Conservation (phyloP, 2,888 invertebrate genomes). For the Tolmerus cingulatus region DNA sequence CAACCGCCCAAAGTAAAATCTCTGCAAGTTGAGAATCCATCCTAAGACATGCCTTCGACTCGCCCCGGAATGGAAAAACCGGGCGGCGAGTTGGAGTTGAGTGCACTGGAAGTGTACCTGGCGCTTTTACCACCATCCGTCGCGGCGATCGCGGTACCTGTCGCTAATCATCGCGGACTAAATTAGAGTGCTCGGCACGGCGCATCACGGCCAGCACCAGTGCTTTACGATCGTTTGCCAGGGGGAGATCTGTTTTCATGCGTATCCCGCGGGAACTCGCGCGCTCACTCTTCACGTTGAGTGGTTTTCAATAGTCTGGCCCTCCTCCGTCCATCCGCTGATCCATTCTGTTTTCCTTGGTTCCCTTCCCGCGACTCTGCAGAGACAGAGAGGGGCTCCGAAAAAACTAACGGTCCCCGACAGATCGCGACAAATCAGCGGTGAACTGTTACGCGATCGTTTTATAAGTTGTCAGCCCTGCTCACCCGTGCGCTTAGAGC, state of each 20-base stretch:
- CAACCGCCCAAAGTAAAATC: background rate
- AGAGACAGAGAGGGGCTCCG: background rate
- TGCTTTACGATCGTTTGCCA: background rate
- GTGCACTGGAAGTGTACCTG: background rate
- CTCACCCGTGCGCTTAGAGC: too few species aligned
- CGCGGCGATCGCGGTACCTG: background rate
- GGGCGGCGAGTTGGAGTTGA: background rate
- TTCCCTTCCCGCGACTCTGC: background rate
- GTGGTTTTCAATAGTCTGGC: background rate
- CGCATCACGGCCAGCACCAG: background rate
- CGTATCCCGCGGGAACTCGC: background rate
- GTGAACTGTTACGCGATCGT: slow-evolving; percentile 22
- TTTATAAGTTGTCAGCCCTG: background rate
- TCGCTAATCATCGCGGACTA: background rate
- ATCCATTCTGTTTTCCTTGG: background rate
- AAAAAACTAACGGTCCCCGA: background rate
- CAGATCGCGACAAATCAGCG: background rate
- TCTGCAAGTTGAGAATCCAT: background rate
- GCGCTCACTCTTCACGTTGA: background rate
- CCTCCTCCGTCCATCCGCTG: background rate
- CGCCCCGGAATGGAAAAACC: background rate
- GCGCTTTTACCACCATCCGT: background rate
- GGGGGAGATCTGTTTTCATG: background rate
- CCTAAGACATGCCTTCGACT: background rate
- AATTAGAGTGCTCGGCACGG: background rate